Evolutionary conservation across 2,797 vertebrate species (phyloP).

Genomic region (Manis pentadactyla): DNA sequence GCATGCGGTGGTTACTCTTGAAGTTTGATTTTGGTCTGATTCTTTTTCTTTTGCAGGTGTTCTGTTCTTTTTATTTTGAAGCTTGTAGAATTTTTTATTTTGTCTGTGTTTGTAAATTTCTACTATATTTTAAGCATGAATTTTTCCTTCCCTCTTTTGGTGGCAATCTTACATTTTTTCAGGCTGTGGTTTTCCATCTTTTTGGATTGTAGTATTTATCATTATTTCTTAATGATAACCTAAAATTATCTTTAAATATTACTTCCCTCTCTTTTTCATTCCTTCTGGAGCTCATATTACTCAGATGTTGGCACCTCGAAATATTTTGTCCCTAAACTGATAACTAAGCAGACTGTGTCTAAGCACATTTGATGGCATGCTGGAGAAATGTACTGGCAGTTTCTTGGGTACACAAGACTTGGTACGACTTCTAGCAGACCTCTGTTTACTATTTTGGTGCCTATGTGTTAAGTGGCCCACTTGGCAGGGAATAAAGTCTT

Average conservation of each 20-base stretch:
- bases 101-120: not conserved
- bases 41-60: not conserved
- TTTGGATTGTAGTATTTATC: not conserved
- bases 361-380: not conserved
- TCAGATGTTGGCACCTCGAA: not conserved
- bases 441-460: not conserved
- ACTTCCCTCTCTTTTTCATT: not conserved
- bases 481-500: not conserved
- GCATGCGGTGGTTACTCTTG: not conserved
- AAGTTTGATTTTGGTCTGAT: not conserved
- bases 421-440: not conserved
- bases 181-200: not conserved
- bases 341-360: not conserved
- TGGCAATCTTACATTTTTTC: not conserved
- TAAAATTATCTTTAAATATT: not conserved
- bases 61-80: not conserved
- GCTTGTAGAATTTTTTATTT: not conserved
- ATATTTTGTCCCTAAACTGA: not conserved
- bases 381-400: not conserved
- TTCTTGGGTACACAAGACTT: not conserved
- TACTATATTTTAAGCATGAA: not conserved
- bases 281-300: not conserved
- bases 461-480: not conserved
- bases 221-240: not conserved
- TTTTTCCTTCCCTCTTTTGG: not conserved